phyloP scores from a whole-genome alignment of 2,888 invertebrate species.

The Noctua janthe region DNA sequence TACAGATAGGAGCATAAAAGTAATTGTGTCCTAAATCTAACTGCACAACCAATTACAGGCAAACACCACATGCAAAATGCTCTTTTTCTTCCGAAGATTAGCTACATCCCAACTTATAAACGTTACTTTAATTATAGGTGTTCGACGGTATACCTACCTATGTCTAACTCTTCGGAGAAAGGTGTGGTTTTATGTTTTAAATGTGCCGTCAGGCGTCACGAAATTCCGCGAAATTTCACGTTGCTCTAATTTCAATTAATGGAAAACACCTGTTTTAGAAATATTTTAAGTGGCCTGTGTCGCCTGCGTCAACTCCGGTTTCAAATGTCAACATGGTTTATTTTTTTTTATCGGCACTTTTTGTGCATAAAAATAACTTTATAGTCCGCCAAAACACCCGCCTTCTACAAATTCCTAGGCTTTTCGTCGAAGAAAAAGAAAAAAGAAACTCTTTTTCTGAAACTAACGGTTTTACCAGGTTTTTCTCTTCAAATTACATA shows the following conservation, averaged over 20 bases:
- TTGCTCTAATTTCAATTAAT: conserved; percentile 11
- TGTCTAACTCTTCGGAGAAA: background rate
- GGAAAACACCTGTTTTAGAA: background rate
- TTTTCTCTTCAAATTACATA: background rate
- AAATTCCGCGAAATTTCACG: background rate
- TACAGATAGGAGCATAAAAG: no score
- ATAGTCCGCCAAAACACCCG: background rate
- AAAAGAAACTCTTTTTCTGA: background rate
- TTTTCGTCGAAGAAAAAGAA: background rate
- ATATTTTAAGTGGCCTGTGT: conserved; percentile 1
- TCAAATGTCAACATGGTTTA: conserved; percentile 2
- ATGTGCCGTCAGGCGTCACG: background rate
- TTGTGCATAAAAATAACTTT: background rate
- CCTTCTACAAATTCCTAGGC: background rate
- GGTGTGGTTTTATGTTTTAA: background rate
- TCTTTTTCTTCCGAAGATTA: no score
- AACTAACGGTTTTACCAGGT: background rate
- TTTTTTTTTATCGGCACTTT: background rate
- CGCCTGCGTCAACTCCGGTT: conserved; percentile 2
- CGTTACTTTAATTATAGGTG: background rate
- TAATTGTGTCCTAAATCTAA: no score
- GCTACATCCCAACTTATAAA: no score
- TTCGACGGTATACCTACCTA: background rate
- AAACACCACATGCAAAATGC: no score
- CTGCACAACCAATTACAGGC: no score